phyloP scores from a whole-genome alignment of 2,888 invertebrate genomes.

The Cryptophagus acutangulus region DNA sequence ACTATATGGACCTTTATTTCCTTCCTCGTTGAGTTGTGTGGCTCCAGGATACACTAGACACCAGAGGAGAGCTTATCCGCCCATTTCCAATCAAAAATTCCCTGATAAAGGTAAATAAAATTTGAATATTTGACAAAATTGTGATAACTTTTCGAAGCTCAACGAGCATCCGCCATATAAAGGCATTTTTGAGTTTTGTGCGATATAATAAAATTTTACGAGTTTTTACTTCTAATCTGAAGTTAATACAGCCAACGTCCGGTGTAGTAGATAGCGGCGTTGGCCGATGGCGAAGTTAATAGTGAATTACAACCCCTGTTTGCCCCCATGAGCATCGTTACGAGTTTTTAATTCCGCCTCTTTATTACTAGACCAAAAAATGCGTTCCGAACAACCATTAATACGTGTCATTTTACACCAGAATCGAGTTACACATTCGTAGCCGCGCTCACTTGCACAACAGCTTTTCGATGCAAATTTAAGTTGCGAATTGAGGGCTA shows the following conservation, averaged over 20 bases:
- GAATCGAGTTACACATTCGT: constrained; percentile 13
- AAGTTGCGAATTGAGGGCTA: neutral
- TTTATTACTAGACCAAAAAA: constrained; percentile 34
- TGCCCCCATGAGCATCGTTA: constrained; percentile 40
- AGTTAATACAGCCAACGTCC: constrained; percentile 37
- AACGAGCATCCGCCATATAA: too few species aligned
- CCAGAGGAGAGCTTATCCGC: too few species aligned
- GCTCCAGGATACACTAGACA: too few species aligned
- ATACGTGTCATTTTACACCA: constrained; percentile 33
- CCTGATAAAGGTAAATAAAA: too few species aligned
- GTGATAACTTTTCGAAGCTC: too few species aligned
- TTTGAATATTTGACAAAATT: too few species aligned
- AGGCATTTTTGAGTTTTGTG: too few species aligned
- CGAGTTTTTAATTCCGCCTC: constrained; percentile 45
- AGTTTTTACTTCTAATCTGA: constrained; percentile 37
- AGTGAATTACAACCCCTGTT: constrained; percentile 35
- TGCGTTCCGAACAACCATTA: constrained; percentile 36
- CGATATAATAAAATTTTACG: constrained; percentile 37
- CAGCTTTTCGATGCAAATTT: neutral
- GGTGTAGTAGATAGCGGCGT: constrained; percentile 23
- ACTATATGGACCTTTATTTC: too few species aligned
- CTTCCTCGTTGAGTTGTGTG: too few species aligned
- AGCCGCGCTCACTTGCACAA: neutral
- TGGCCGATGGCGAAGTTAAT: constrained; percentile 37
- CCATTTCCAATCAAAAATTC: too few species aligned